Evolutionary conservation across 2,797 vertebrate genomes (phyloP).

Genomic region (Halcyon smyrnensis): DNA sequence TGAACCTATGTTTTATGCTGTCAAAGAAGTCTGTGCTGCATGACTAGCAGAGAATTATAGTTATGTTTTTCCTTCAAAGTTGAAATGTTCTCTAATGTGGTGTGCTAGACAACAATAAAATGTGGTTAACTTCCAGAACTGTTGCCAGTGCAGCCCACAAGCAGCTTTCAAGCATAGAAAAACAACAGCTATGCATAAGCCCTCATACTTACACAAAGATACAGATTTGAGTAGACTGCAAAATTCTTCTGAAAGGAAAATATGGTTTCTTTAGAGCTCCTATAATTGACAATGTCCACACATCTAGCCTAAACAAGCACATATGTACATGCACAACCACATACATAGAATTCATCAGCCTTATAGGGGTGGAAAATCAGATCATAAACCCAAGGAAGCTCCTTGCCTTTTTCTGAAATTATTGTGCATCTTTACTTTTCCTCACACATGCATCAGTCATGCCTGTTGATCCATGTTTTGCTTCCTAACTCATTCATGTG

Average conservation of each 20-base stretch:
- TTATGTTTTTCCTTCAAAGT: slow-evolving; percentile 50
- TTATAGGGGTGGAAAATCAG: neutral
- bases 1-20: slow-evolving; percentile 44
- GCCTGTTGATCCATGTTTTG: neutral
- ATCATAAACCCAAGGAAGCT: neutral
- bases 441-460: neutral
- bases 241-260: neutral
- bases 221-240: neutral
- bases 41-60: slow-evolving; percentile 54
- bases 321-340: neutral
- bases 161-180: slow-evolving; percentile 45
- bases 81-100: slow-evolving; percentile 62
- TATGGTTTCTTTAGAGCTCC: neutral
- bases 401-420: neutral
- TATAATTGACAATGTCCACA: neutral
- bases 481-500: neutral
- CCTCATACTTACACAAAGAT: neutral
- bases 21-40: slow-evolving; percentile 18
- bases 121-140: slow-evolving; percentile 50
- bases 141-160: slow-evolving; percentile 27
- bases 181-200: slow-evolving; percentile 23
- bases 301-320: neutral
- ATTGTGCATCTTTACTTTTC: neutral
- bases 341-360: neutral
- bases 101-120: slow-evolving; percentile 42